These are phyloP conservation scores for Rhyacichthys aspro DNA, from an alignment of 2,797 vertebrate genomes.

Conservation along the genomic window DNA sequence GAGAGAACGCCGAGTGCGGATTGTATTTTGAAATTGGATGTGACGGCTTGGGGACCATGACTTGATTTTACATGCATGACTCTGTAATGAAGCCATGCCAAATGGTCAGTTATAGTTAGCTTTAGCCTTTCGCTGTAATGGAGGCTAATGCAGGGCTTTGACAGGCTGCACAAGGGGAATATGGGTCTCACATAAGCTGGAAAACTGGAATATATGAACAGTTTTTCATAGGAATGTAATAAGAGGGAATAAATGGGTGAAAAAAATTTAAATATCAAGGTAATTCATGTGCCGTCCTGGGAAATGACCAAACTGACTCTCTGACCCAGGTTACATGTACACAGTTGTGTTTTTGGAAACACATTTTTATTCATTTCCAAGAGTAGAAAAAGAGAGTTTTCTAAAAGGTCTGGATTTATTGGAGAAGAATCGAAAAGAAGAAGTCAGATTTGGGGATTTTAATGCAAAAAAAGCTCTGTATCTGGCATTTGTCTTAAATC, in stretches of 20 bases:
- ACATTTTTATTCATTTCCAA: too few species aligned
- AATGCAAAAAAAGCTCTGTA: too few species aligned
- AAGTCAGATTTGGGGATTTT: too few species aligned
- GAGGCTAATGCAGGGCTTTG: conserved; percentile 64
- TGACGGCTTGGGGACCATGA: conserved; percentile 67
- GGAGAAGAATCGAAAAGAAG: too few species aligned
- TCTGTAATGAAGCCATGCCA: conserved; percentile 73
- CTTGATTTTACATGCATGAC: conserved; percentile 72
- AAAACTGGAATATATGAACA: neutral
- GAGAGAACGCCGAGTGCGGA: conserved; percentile 3
- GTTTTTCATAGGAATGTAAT: neutral
- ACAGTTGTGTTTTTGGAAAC: too few species aligned
- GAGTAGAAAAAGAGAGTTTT: too few species aligned
- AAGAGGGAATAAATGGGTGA: neutral
- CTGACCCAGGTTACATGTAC: too few species aligned
- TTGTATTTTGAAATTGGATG: conserved; percentile 76
- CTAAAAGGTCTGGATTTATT: too few species aligned
- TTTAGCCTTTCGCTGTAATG: conserved; percentile 59
- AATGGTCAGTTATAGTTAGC: conserved; percentile 75
- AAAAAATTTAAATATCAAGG: neutral
- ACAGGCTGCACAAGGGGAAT: conserved; percentile 45
- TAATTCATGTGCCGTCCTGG: too few species aligned
- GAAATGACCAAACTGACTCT: too few species aligned
- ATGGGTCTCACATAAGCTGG: neutral
- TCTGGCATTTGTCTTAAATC: too few species aligned